Percentiles rank a stretch among this genome's conserved stretches.
phyloP scores from a whole-genome alignment of 1,140 invertebrate species.

The Anastrepha ludens region DNA sequence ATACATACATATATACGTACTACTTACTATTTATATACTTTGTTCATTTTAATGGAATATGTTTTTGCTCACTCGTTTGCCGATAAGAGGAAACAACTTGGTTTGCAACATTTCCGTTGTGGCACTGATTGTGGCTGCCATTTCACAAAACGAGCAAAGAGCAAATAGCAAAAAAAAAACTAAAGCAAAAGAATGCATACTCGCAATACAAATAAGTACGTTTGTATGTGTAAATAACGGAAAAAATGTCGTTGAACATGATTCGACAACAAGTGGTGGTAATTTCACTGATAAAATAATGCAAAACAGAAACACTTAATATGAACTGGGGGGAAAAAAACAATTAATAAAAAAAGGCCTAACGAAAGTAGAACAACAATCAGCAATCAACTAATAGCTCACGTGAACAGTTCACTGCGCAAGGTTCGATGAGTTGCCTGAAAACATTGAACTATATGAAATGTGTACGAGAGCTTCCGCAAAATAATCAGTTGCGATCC shows the following conservation, averaged over 20 bases:
- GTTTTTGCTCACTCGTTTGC: constrained; percentile 30
- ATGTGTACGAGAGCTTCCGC: too few relatives aligned
- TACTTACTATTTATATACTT: background rate
- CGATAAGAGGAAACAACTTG: constrained; percentile 11
- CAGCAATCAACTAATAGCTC: too few relatives aligned
- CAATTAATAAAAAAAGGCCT: background rate
- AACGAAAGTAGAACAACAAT: too few relatives aligned
- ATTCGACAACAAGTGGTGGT: constrained; percentile 14
- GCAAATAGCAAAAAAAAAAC: background rate
- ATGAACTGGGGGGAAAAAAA: background rate
- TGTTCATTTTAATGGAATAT: constrained; percentile 44
- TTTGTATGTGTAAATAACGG: background rate
- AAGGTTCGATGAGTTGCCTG: too few relatives aligned
- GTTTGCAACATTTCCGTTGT: constrained; percentile 34
- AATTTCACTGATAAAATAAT: constrained; percentile 43
- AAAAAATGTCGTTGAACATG: constrained; percentile 13
- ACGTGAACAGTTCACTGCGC: too few relatives aligned
- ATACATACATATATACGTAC: background rate
- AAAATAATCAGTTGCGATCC: too few relatives aligned
- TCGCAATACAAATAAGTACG: background rate
- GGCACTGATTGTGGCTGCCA: constrained; percentile 36
- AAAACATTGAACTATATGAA: too few relatives aligned
- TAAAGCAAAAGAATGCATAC: background rate
- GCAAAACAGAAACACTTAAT: background rate
- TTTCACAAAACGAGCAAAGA: background rate